These are phyloP conservation scores for Corydoras maculifer DNA, from an alignment of 2,113 vertebrate genomes.

Conservation along the genomic window DNA sequence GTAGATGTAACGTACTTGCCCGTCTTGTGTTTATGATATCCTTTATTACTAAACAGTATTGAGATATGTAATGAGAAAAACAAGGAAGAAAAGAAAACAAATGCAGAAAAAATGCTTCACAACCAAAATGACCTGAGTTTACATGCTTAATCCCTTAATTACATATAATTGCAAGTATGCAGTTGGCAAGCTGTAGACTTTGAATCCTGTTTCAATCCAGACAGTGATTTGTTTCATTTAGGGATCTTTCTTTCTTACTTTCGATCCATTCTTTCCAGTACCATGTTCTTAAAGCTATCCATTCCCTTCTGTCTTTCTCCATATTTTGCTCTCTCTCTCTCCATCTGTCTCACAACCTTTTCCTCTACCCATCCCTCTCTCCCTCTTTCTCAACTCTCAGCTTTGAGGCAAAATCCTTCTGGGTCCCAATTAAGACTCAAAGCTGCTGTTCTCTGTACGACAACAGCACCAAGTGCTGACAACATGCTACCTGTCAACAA, in stretches of 20 bases:
- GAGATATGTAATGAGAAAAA: too few species aligned
- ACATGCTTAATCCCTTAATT: slow-evolving; percentile 17
- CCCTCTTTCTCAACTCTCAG: slow-evolving; percentile 47
- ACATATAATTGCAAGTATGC: slow-evolving; percentile 41
- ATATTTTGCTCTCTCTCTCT: slow-evolving; percentile 42
- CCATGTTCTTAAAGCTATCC: slow-evolving; percentile 4
- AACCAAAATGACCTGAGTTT: too few species aligned
- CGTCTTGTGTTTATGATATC: too few species aligned
- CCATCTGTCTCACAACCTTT: background rate
- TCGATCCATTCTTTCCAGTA: slow-evolving; percentile 36
- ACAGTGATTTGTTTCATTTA: slow-evolving; percentile 33
- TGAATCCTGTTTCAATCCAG: slow-evolving; percentile 44
- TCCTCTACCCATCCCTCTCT: slow-evolving; percentile 8
- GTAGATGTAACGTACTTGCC: too few species aligned
- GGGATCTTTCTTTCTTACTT: slow-evolving; percentile 24
- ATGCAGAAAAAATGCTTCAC: too few species aligned
- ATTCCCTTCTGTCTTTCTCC: slow-evolving; percentile 19
- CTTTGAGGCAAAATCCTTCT: slow-evolving; percentile 75
- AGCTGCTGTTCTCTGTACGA: slow-evolving; percentile 83
- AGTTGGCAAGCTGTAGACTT: slow-evolving; percentile 39
- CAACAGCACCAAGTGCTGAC: slow-evolving; percentile 81
- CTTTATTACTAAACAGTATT: too few species aligned
- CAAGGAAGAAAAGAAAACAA: too few species aligned
- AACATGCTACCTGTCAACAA: slow-evolving; percentile 89
- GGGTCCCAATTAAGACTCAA: slow-evolving; percentile 91